Conservation (phyloP, 2,797 vertebrate genomes). For the Ptychobarbus kaznakovi region DNA sequence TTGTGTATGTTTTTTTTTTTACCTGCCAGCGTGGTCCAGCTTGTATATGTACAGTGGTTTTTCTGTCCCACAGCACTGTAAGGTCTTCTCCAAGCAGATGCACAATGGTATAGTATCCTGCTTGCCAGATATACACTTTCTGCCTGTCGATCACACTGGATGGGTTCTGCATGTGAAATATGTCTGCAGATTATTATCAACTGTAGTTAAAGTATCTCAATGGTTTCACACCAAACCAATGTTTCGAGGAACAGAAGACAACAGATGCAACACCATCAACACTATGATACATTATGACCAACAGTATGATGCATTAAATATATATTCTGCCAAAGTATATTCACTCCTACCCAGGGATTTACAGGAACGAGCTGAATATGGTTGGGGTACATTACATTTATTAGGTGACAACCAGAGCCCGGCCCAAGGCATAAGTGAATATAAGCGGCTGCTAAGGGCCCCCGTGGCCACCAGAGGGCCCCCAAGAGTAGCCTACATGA, state of each 20-base stretch:
- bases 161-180: constrained; percentile 77
- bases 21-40: constrained; percentile 95
- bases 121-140: constrained; percentile 85
- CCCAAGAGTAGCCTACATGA: too few relatives aligned
- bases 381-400: not conserved
- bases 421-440: too few relatives aligned
- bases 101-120: constrained; percentile 89
- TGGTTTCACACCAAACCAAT: not conserved
- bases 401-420: not conserved
- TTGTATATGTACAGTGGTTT: constrained; percentile 92
- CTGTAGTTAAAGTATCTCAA: not conserved
- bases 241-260: not conserved
- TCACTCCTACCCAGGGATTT: not conserved
- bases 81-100: constrained; percentile 87
- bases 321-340: not conserved
- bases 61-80: constrained; percentile 94
- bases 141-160: constrained; percentile 86
- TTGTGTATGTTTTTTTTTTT: constrained; percentile 38
- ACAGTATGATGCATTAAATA: not conserved
- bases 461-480: too few relatives aligned
- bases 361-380: not conserved
- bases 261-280: not conserved
- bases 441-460: too few relatives aligned
- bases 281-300: not conserved
- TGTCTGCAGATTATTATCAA: not conserved